Conservation (phyloP, 2,888 invertebrate genomes). For the Cataglyphis livida region DNA sequence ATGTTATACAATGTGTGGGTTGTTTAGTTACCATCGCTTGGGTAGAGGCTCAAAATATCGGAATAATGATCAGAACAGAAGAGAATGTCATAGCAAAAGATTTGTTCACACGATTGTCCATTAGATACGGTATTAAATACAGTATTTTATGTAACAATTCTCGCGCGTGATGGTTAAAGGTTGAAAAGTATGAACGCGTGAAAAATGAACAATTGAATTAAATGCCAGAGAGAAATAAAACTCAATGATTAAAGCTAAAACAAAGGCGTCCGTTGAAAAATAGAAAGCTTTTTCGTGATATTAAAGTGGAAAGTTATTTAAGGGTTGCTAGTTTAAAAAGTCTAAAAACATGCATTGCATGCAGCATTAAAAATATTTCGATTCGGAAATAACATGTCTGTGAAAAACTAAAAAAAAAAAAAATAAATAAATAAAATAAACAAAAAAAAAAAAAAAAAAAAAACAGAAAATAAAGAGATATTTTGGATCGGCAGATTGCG, state of each 20-base stretch:
- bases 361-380: neutral
- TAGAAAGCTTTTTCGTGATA: neutral
- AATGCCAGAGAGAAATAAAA: conserved; percentile 13
- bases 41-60: conserved; percentile 16
- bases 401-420: neutral
- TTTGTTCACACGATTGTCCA: conserved; percentile 22
- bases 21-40: conserved; percentile 25
- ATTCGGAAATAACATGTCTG: neutral
- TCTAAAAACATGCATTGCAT: neutral
- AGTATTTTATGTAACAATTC: conserved; percentile 1
- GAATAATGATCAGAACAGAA: neutral
- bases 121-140: conserved; percentile 22
- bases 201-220: neutral
- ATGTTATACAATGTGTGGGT: conserved; percentile 37
- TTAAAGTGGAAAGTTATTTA: neutral
- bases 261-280: neutral
- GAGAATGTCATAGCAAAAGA: conserved; percentile 24
- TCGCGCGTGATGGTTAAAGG: conserved; percentile 15
- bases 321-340: neutral
- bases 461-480: conserved; percentile 14
- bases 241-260: neutral
- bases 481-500: conserved; percentile 18
- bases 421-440: no score
- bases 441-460: neutral
- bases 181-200: conserved; percentile 9